phyloP scores from a whole-genome alignment of 2,888 invertebrate genomes.

The Polydrusus tereticollis region DNA sequence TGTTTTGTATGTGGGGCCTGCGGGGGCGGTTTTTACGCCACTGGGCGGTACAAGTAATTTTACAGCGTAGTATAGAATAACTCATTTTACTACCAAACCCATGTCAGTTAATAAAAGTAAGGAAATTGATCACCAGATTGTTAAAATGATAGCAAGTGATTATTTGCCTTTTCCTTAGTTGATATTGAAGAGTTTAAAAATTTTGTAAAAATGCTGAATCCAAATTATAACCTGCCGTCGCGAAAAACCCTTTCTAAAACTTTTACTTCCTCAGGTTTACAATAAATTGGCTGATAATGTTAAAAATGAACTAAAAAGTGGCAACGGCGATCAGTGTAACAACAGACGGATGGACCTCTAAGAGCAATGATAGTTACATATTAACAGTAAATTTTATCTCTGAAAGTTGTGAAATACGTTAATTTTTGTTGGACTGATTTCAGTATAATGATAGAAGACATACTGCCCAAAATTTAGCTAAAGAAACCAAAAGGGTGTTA shows the following conservation, averaged over 20 bases:
- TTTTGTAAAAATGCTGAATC: conserved; percentile 17
- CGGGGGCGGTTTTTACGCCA: too few species aligned
- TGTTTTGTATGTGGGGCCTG: too few species aligned
- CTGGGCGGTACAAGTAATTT: too few species aligned
- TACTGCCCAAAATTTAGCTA: conserved; percentile 14
- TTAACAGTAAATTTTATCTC: conserved; percentile 18
- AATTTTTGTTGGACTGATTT: conserved; percentile 16
- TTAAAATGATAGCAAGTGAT: background rate
- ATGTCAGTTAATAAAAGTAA: background rate
- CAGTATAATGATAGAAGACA: conserved; percentile 14
- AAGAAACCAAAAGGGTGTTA: conserved; percentile 6
- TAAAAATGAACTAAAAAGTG: background rate
- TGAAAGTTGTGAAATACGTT: conserved; percentile 14
- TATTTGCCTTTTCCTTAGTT: background rate
- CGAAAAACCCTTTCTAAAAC: background rate
- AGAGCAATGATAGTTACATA: conserved; percentile 20
- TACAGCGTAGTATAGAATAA: too few species aligned
- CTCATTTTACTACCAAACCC: too few species aligned
- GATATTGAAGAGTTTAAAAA: conserved; percentile 16
- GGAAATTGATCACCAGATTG: background rate
- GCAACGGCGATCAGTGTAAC: background rate
- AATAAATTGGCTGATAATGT: background rate
- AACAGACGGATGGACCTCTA: conserved; percentile 19
- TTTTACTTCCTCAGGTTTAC: conserved; percentile 1
- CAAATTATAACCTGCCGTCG: background rate